Base-by-base conservation (phyloP, 2,888 invertebrate genomes). In the Cecidostiba fungosa region DNA sequence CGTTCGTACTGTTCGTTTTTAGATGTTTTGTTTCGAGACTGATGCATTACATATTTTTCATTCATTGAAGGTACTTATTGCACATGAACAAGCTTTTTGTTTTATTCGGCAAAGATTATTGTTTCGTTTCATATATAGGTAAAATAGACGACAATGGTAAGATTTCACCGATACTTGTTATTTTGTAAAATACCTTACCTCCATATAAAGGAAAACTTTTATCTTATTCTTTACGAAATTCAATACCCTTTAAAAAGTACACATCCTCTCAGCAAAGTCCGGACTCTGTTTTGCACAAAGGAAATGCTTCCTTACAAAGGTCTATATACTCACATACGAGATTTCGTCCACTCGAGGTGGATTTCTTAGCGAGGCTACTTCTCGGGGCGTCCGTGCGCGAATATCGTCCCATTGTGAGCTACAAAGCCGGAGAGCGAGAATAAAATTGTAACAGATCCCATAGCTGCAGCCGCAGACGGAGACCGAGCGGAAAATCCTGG, bases 401-500 rank as follows among this genome's bases (percentile, higher is more conserved):
- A 76, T 76, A 50, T 76, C 54, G 32, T 39, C 72, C 76, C 54
- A 76, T 76, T 76, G 76, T 54, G 39, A 19, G 59, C 29, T 19
- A n/a, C 66, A 43, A 69, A 66, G 47, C 69, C 29, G 19, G 16
- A 8, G 39, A 8, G 39, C 29, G 19, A 19, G 66, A 29, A 78
- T 78, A 78, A 78, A 78, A 78, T 26, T 78, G 69, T 78, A 69
- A 77, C 59, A 39, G 72, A 39, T 29, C 50, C 16, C 54, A 19
- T 14, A 32, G 50, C 0, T 19, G 54, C n/a, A 19, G 70, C 36
- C 70, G 29, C 59, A 3, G n/a, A 6, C 2, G 36, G 36, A 36
- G 76, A 23, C 32, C 74, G 82, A 66, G 82, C 69, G 82, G 76
- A 76, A 76, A 82, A 82, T 82, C 50, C 69, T 47, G 69, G 66